Evolutionary conservation across 1,140 invertebrate species (phyloP), one percentile per base, ranked within the genome.

Genomic region (Megathymus violae): DNA sequence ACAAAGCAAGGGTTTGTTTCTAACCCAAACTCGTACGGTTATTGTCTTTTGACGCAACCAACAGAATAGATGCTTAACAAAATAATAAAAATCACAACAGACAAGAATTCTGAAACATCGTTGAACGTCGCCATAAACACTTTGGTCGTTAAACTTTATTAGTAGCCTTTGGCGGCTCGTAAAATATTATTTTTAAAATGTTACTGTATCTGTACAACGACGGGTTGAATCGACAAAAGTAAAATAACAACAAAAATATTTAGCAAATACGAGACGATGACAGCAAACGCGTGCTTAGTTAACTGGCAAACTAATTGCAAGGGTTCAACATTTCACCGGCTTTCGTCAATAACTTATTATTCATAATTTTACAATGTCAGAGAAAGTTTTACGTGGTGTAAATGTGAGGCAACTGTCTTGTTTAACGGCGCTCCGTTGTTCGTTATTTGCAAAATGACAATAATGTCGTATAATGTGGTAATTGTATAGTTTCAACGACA

Each of bases 81-180:
- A 46, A 65, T 54, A 34, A 64, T 58, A 58, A 54, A 67, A 61
- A 48, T 67, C 63, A 54, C 68, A 73, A 66, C 67, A 43, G 54
- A 67, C 54, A 43, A 62, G 54, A 40, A 71, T 58, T 63, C 69
- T 59, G 74, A 69, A 69, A 79, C 67, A 74, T 76, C 78, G 63
- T 85, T 74, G 76, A 80, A 80, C 62, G 74, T 59, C 64, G 65
- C 67, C 78, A 80, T 86, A 85, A 86, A 86, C 70, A 77, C 56
- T 59, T 78, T 63, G 77, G 69, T 71, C 74, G 75, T 84, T 76
- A 80, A 78, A 67, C 67, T 74, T 86, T 84, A 78, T 87, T 83
- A 71, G 68, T 64, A 74, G 82, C 71, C 80, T 82, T 84, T 82
- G 80, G 76, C 78, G 82, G 80, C 69, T 80, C 76, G 66, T 81